Evolutionary conservation across 2,888 invertebrate genomes (phyloP).

Genomic region (Drosophila ustulata): DNA sequence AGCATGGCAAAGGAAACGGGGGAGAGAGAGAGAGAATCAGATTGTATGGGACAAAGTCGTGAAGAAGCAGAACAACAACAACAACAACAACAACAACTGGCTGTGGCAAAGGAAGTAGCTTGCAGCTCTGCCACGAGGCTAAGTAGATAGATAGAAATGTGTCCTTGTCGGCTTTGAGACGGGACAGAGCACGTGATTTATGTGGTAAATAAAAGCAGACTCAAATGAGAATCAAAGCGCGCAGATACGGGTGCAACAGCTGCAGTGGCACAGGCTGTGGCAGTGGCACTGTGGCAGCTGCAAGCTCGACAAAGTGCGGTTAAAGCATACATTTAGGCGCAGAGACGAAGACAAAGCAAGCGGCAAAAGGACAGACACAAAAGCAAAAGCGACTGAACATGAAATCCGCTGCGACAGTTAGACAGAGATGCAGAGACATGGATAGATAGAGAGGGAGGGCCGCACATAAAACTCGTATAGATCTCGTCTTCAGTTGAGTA

Average conservation of each 20-base stretch:
- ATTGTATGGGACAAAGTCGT: constrained; percentile 46
- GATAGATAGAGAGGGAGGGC: constrained; percentile 6
- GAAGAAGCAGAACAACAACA: constrained; percentile 38
- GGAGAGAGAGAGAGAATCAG: not conserved
- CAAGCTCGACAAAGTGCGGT: constrained; percentile 48
- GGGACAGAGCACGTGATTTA: constrained; percentile 72
- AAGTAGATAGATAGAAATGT: constrained; percentile 72
- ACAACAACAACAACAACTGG: constrained; percentile 50
- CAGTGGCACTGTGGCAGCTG: constrained; percentile 20
- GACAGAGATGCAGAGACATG: constrained; percentile 7
- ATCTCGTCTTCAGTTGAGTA: constrained; percentile 57
- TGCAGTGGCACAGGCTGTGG: constrained; percentile 16
- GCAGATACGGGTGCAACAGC: constrained; percentile 55
- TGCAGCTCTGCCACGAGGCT: constrained; percentile 52
- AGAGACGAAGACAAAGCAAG: constrained; percentile 38
- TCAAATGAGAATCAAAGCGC: constrained; percentile 68
- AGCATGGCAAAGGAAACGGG: not conserved
- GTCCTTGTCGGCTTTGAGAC: constrained; percentile 51
- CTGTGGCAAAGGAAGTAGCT: constrained; percentile 56
- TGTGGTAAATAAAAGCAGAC: constrained; percentile 79
- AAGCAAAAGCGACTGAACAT: constrained; percentile 54
- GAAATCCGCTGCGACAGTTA: constrained; percentile 48
- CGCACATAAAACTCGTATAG: constrained; percentile 24
- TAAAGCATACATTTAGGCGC: constrained; percentile 54
- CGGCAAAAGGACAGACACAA: constrained; percentile 37